Conservation (phyloP, 2,888 invertebrate species). For the Heliconius sara region DNA sequence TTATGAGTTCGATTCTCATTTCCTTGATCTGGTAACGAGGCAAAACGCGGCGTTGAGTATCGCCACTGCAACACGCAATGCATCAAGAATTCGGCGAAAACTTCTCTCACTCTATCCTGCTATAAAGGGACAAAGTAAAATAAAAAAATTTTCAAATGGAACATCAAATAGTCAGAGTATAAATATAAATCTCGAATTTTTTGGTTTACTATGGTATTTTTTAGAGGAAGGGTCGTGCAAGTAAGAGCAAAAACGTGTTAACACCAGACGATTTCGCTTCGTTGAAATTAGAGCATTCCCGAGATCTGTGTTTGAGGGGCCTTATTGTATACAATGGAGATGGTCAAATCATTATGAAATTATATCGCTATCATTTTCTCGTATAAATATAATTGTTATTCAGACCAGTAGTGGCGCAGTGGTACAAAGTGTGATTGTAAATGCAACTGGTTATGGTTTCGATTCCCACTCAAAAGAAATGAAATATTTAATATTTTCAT, state of each 20-base stretch:
- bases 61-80: too few relatives aligned
- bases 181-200: constrained; percentile 14
- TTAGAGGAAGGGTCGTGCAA: constrained; percentile 58
- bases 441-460: neutral
- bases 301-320: constrained; percentile 53
- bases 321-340: constrained; percentile 14
- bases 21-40: too few relatives aligned
- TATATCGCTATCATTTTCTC: neutral
- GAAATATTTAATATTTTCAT: neutral
- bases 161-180: neutral
- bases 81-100: too few relatives aligned
- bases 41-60: too few relatives aligned
- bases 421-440: neutral
- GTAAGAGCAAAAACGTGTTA: constrained; percentile 79
- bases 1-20: too few relatives aligned
- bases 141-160: neutral
- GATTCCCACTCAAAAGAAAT: neutral
- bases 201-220: constrained; percentile 35
- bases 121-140: neutral
- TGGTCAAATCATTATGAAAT: neutral
- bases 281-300: constrained; percentile 71
- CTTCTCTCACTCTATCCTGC: neutral
- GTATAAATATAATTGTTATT: neutral
- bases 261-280: constrained; percentile 75
- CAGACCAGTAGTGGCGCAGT: neutral